Conservation (phyloP, 2,113 vertebrate genomes). For the Laterallus jamaicensis region DNA sequence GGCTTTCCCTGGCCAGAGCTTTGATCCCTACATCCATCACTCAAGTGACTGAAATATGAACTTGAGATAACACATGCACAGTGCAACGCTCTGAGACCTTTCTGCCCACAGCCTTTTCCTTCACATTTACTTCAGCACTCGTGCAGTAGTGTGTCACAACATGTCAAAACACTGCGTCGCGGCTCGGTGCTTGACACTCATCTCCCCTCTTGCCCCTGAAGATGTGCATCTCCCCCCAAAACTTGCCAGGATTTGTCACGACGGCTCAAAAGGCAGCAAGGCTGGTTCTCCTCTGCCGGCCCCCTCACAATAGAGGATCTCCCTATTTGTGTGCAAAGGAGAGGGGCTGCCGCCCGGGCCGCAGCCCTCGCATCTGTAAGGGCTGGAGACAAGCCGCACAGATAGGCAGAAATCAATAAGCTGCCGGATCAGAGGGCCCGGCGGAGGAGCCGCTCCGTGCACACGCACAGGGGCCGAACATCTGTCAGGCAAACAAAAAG, state of each 20-base stretch:
- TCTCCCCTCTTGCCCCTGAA: not conserved
- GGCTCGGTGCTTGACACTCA: not conserved
- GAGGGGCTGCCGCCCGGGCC: not conserved
- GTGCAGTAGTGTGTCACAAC: accelerated
- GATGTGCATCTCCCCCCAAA: not conserved
- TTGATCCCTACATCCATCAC: not conserved
- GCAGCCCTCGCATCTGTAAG: slow-evolving; percentile 51
- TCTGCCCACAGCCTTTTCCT: not conserved
- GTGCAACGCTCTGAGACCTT: not conserved
- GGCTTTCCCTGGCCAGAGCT: not conserved
- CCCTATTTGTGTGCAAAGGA: slow-evolving; percentile 49
- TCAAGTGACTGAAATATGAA: not conserved
- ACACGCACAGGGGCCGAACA: slow-evolving; percentile 69
- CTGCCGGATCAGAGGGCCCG: slow-evolving; percentile 62
- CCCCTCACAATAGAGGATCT: slow-evolving; percentile 34
- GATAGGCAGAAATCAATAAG: slow-evolving; percentile 67
- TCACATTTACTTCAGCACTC: accelerated
- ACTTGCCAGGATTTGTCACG: not conserved
- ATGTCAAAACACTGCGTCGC: not conserved
- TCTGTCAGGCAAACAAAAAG: slow-evolving; percentile 78
- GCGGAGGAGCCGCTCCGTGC: slow-evolving; percentile 46
- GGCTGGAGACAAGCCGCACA: slow-evolving; percentile 30
- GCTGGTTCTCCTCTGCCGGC: not conserved
- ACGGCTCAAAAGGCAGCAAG: not conserved
- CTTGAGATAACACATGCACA: not conserved